phyloP scores from a whole-genome alignment of 2,888 invertebrate genomes.

The Lasioglossum figueresi region DNA sequence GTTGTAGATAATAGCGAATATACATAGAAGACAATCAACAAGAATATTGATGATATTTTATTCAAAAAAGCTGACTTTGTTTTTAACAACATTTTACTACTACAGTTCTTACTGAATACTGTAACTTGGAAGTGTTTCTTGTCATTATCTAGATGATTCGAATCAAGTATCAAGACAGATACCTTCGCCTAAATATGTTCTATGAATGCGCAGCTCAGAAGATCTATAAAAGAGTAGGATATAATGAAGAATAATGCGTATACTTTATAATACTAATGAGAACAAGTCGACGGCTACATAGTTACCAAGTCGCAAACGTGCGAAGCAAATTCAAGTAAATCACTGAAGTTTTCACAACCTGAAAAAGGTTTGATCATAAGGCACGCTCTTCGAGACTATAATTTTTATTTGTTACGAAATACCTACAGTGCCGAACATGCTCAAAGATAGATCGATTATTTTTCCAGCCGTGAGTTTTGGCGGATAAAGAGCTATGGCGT shows the following conservation, averaged over 20 bases:
- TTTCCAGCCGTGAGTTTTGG: slow-evolving; percentile 74
- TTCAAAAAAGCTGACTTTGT: neutral
- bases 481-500: slow-evolving; percentile 67
- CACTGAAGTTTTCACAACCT: slow-evolving; percentile 20
- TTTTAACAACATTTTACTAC: neutral
- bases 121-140: neutral
- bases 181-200: neutral
- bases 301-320: slow-evolving; percentile 15
- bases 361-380: neutral
- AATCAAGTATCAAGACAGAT: neutral
- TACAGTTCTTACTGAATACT: neutral
- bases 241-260: neutral
- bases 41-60: neutral
- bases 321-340: slow-evolving; percentile 24
- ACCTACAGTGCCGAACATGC: slow-evolving; percentile 63
- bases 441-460: slow-evolving; percentile 70
- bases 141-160: neutral
- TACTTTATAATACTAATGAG: too few species aligned
- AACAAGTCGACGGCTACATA: neutral
- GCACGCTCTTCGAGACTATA: neutral
- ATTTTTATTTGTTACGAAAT: neutral
- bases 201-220: too few species aligned
- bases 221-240: neutral
- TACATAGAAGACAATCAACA: neutral
- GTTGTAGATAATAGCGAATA: neutral